Percentiles rank a stretch among this genome's conserved stretches.
These are phyloP conservation scores for Rattus rattus DNA, from an alignment of 2,113 vertebrate genomes.

Conservation along the genomic window DNA sequence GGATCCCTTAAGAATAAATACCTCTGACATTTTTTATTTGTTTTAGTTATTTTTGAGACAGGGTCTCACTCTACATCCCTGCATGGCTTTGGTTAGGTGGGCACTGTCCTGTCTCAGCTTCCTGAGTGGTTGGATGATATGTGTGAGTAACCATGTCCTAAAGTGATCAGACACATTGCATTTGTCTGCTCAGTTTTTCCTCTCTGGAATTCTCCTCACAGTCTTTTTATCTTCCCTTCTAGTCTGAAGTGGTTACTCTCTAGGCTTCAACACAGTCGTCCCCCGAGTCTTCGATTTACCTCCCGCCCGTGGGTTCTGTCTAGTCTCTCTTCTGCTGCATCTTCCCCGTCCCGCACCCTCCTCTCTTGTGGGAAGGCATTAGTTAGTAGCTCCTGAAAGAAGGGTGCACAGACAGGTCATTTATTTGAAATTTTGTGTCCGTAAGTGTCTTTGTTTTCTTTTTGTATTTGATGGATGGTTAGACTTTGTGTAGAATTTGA, in stretches of 20 bases:
- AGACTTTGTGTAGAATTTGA: conserved; percentile 32
- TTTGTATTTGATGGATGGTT: not conserved
- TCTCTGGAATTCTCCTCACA: not conserved
- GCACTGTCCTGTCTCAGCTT: not conserved
- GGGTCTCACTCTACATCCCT: not conserved
- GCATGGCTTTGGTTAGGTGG: not conserved
- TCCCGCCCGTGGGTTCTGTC: not conserved
- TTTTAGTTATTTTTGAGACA: not conserved
- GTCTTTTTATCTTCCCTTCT: not conserved
- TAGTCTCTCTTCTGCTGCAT: not conserved
- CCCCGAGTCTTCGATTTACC: not conserved
- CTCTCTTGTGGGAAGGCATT: not conserved
- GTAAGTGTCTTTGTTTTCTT: conserved; percentile 42
- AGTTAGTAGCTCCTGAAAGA: not conserved
- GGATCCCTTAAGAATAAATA: not conserved
- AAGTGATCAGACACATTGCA: not conserved
- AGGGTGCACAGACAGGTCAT: not conserved
- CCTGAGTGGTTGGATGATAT: not conserved
- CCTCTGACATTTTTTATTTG: not conserved
- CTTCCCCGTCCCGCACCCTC: not conserved
- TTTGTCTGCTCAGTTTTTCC: not conserved
- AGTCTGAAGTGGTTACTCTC: not conserved
- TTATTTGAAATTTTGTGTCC: not conserved
- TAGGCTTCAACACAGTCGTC: not conserved
- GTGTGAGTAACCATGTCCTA: not conserved